Evolutionary conservation across 2,888 invertebrate species (phyloP).

Genomic region (Lasioglossum marginatum): DNA sequence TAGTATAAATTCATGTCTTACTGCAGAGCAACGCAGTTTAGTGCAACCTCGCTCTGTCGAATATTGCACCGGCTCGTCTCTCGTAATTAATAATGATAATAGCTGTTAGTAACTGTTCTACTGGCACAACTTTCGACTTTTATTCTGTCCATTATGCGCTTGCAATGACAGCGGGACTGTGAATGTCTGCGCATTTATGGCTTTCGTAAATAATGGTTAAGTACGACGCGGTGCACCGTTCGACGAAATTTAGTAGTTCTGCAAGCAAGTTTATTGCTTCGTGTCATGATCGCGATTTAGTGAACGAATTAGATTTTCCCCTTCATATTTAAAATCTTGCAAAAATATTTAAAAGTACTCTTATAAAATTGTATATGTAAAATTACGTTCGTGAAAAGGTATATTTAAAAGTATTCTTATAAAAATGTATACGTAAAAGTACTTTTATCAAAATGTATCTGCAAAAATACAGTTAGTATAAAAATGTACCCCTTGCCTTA

Average conservation of each 20-base stretch:
- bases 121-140: not conserved
- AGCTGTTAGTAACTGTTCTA: not conserved
- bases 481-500: not conserved
- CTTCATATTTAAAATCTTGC: not conserved
- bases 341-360: not conserved
- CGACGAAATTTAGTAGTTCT: not conserved
- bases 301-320: not conserved
- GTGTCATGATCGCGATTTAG: not conserved
- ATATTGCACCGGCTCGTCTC: not conserved
- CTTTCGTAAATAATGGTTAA: not conserved
- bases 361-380: no score
- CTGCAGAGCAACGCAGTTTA: not conserved
- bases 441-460: not conserved
- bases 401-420: not conserved
- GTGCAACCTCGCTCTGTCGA: not conserved
- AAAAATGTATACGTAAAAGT: not conserved
- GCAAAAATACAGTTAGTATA: no score
- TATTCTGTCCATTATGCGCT: not conserved
- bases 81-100: not conserved
- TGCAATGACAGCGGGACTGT: not conserved
- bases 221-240: not conserved
- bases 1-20: not conserved
- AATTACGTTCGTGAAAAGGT: no score
- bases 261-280: not conserved
- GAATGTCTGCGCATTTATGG: not conserved